phyloP scores from a whole-genome alignment of 1,140 invertebrate species.

The Nomia melanderi region DNA sequence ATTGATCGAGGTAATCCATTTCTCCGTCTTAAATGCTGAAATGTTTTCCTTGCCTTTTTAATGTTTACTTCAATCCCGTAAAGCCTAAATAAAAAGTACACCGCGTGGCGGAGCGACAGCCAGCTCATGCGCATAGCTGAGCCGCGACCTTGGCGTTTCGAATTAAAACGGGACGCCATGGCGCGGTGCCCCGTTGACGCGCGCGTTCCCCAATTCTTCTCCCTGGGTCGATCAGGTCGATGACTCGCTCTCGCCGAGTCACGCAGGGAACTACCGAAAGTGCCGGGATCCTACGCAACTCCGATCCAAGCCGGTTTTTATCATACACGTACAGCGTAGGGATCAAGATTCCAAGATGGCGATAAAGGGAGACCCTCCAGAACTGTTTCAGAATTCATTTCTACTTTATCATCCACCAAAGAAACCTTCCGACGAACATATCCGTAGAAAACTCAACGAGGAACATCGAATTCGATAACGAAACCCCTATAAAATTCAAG shows the following conservation, averaged over 20 bases:
- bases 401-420: no score
- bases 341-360: neutral
- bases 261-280: constrained; percentile 30
- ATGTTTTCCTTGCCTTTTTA: no score
- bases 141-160: constrained; percentile 33
- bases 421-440: no score
- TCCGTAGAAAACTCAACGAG: no score
- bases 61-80: no score
- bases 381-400: neutral
- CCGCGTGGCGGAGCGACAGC: no score
- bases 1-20: no score
- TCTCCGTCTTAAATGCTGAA: no score
- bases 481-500: no score
- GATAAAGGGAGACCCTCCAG: neutral
- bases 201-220: constrained; percentile 50
- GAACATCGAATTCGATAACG: no score
- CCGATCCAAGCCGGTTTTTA: constrained; percentile 34
- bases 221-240: constrained; percentile 42
- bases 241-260: constrained; percentile 11
- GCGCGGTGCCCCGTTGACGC: constrained; percentile 4
- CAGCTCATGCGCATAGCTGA: neutral
- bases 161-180: constrained; percentile 19
- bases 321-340: no score
- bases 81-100: no score
- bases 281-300: constrained; percentile 1